Conservation (phyloP, 2,797 vertebrate genomes). For the Iguana delicatissima region DNA sequence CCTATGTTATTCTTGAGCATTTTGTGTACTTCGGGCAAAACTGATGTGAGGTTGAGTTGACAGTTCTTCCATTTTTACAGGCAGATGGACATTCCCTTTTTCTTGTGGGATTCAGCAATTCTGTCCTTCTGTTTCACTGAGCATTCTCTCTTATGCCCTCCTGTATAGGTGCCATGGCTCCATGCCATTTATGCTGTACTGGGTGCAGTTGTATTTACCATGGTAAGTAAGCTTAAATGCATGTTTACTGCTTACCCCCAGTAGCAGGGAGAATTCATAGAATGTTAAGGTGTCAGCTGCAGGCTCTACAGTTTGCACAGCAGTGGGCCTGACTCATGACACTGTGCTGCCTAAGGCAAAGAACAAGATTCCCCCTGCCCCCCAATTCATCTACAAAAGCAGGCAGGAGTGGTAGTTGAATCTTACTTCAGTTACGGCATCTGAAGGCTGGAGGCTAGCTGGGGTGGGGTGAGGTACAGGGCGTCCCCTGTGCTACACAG, state of each 20-base stretch:
- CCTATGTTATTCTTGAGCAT: not conserved
- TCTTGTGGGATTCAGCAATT: too few species aligned
- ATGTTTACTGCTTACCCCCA: not conserved
- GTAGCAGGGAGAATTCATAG: not conserved
- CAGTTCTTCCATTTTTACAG: not conserved
- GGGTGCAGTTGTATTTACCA: conserved; percentile 90
- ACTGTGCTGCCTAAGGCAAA: not conserved
- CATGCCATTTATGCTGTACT: conserved; percentile 86
- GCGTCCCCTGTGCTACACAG: too few species aligned
- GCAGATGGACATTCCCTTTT: not conserved
- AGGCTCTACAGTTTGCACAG: not conserved
- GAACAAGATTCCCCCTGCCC: not conserved
- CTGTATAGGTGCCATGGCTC: conserved; percentile 89
- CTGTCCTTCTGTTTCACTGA: not conserved
- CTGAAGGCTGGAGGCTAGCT: not conserved
- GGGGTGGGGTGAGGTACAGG: too few species aligned
- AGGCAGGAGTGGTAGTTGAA: not conserved
- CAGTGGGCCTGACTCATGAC: not conserved
- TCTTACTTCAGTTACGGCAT: not conserved
- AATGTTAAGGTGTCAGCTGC: not conserved
- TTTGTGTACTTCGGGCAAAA: not conserved
- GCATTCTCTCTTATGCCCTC: not conserved
- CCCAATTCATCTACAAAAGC: not conserved
- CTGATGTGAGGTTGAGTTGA: too few species aligned
- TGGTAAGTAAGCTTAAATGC: conserved; percentile 82